These are phyloP conservation scores for Drosophila pallidifrons DNA, from an alignment of 1,140 invertebrate genomes.

Conservation along the genomic window DNA sequence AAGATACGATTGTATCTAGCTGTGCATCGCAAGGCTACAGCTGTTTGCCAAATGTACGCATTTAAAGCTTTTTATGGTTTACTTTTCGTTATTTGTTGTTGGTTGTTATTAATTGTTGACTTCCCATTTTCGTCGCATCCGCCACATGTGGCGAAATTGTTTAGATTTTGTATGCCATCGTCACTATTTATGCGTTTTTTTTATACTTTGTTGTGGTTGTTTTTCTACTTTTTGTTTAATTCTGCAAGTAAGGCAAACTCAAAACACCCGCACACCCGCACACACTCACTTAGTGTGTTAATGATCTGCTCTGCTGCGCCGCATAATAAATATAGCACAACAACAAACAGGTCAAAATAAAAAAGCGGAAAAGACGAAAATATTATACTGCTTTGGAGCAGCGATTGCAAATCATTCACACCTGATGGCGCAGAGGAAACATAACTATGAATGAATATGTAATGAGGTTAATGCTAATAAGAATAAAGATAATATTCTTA, in stretches of 20 bases:
- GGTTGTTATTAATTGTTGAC: slow-evolving; percentile 51
- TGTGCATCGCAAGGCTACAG: slow-evolving; percentile 18
- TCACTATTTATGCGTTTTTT: slow-evolving; percentile 24
- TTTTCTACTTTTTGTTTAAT: slow-evolving; percentile 4
- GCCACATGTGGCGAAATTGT: slow-evolving; percentile 52
- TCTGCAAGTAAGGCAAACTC: slow-evolving; percentile 14
- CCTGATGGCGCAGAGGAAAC: neutral
- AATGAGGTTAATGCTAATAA: neutral
- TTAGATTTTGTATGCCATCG: slow-evolving; percentile 40
- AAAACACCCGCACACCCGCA: slow-evolving; percentile 17
- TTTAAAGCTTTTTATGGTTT: slow-evolving; percentile 22
- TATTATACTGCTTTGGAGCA: neutral
- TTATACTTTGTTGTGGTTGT: slow-evolving; percentile 8
- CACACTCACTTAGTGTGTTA: slow-evolving; percentile 37
- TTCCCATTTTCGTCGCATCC: slow-evolving; percentile 47
- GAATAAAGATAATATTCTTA: neutral
- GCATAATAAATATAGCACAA: slow-evolving; percentile 50
- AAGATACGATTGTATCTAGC: slow-evolving; percentile 23
- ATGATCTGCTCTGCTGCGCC: slow-evolving; percentile 67
- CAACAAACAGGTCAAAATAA: slow-evolving; percentile 23
- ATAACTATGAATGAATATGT: too few relatives aligned
- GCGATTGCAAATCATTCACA: slow-evolving; percentile 37
- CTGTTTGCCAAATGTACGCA: slow-evolving; percentile 23
- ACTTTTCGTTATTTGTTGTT: slow-evolving; percentile 24
- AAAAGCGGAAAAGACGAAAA: slow-evolving; percentile 7